Percentiles rank a stretch among this genome's conserved stretches.
These are phyloP conservation scores for Plotosus lineatus DNA, from an alignment of 2,113 vertebrate genomes.

Conservation along the genomic window DNA sequence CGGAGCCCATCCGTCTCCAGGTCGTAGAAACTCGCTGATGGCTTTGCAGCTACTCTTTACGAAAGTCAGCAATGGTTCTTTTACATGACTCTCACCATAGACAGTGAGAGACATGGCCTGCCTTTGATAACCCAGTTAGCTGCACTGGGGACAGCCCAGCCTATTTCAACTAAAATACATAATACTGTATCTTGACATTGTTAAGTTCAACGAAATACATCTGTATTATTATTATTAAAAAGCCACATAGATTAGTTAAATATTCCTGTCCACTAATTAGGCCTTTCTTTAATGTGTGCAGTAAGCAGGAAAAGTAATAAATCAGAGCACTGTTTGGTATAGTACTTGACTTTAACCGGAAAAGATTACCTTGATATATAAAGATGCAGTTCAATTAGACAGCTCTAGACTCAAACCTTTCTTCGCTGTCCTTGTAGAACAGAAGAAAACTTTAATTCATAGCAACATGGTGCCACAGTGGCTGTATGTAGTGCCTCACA, in stretches of 20 bases:
- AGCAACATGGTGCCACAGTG: neutral
- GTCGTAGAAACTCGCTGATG: too few relatives aligned
- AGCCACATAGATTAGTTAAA: neutral
- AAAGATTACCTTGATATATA: neutral
- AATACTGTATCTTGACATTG: too few relatives aligned
- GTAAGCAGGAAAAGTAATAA: neutral
- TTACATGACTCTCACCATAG: too few relatives aligned
- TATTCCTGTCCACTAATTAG: too few relatives aligned
- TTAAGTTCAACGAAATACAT: neutral
- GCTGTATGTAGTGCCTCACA: neutral
- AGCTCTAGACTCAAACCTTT: neutral
- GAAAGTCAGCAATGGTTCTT: too few relatives aligned
- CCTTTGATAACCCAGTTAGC: too few relatives aligned
- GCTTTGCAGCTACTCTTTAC: too few relatives aligned
- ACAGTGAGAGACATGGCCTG: too few relatives aligned
- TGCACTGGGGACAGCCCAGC: too few relatives aligned
- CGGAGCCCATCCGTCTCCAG: too few relatives aligned
- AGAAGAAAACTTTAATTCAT: neutral
- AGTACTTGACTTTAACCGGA: neutral
- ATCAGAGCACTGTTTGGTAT: neutral
- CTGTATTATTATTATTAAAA: neutral
- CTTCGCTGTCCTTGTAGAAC: neutral
- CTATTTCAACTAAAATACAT: too few relatives aligned
- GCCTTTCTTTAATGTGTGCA: neutral
- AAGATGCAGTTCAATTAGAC: neutral